A percentile compares a stretch with the other conserved stretches of the same genome.
phyloP scores from a whole-genome alignment of 2,797 vertebrate genomes.

The Dallia pectoralis region DNA sequence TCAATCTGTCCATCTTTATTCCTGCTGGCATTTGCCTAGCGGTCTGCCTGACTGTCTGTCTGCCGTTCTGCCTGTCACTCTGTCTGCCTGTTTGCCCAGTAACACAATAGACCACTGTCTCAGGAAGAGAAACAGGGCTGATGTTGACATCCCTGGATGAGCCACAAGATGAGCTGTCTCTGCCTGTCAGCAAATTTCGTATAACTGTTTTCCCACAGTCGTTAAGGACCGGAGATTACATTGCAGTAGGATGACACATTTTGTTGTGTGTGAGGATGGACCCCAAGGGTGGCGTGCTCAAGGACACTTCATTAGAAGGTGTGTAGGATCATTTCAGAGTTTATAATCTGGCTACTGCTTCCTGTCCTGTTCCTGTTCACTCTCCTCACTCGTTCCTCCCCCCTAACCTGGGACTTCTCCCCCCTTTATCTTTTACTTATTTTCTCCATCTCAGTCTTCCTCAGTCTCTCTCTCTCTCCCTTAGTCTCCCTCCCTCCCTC shows the following conservation, averaged over 20 bases:
- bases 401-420: not conserved
- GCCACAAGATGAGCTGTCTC: slow-evolving; percentile 52
- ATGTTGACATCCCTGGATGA: slow-evolving; percentile 37
- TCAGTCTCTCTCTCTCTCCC: slow-evolving; percentile 27
- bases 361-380: slow-evolving; percentile 29
- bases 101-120: not conserved
- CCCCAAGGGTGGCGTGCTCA: slow-evolving; percentile 17
- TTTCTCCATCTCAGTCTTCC: slow-evolving; percentile 57
- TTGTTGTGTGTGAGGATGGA: not conserved
- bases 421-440: too few relatives aligned
- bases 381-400: not conserved
- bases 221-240: slow-evolving; percentile 58
- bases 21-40: too few relatives aligned
- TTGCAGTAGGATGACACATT: slow-evolving; percentile 57
- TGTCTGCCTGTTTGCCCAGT: not conserved
- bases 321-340: slow-evolving; percentile 13
- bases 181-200: slow-evolving; percentile 39
- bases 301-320: slow-evolving; percentile 29
- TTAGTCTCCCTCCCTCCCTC: not conserved
- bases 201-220: slow-evolving; percentile 63
- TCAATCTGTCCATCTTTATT: too few relatives aligned
- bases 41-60: too few relatives aligned
- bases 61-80: too few relatives aligned
- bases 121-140: not conserved
- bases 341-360: slow-evolving; percentile 28